Evolutionary conservation across 2,888 invertebrate genomes (phyloP), one percentile per base, ranked within the genome.

Genomic region (Leptopilina drosophilae): DNA sequence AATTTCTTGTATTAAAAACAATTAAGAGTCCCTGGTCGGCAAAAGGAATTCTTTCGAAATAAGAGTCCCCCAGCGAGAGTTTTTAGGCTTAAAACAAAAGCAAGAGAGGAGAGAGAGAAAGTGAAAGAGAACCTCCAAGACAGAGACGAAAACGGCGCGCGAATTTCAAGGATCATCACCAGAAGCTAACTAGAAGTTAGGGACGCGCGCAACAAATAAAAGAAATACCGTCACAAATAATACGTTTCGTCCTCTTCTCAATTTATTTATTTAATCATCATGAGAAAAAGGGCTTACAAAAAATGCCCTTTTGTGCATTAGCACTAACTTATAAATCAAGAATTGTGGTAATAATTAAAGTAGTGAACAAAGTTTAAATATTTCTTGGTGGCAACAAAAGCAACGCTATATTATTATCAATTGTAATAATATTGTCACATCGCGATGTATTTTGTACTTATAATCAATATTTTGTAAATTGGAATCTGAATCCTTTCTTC

Each of bases 51-150:
- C 67, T 15, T 46, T 46, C 11, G 20, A 69, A 69, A 69, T 69
- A 53, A 53, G 69, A 69, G 69, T 26, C 53, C 53, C 67, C 20
- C 49, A 12, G 49, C 11, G 49, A 49, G 64, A 64, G 15, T 64
- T 64, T 33, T 64, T 40, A 20, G 64, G 12, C 64, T 26, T 20
- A 67, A 6, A 46, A 15, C 9, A 59, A 15, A 26, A 20, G 42
- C 20, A 5, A 26, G 33, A 5, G 14, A 7, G 26, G 26, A 9
- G 15, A 20, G 82, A 82, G 80, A 81, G 33, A 14, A 15, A 65
- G 65, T n/a, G 65, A 83, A 83, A 82, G 80, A 81, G 64, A 42
- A 66, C 65, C 81, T 56, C 59, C 49, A 42, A 49, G 66, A 20
- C 77, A 69, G 69, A 53, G 53, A 20, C 49, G 20, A 69, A 69